Evolutionary conservation across 2,797 vertebrate species (phyloP), one percentile per base, ranked within the genome.

Genomic region (Smutsia gigantea): DNA sequence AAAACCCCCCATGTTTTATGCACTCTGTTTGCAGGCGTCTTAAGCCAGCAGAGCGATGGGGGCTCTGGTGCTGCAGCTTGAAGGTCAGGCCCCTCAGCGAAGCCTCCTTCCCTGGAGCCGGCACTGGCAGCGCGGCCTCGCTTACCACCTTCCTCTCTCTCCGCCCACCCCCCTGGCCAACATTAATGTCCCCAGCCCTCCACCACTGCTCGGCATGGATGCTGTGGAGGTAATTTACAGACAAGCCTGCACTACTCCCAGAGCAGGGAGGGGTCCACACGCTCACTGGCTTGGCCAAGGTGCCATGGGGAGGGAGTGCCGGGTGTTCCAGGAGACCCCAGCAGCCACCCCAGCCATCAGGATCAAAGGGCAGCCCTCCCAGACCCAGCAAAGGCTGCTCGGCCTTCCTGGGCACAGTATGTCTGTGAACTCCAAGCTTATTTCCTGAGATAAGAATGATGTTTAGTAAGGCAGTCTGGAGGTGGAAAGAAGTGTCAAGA

Each of bases 361-460:
- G 78, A 46, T 66, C n/a, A 53, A 42, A 64, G 2, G 81, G 42
- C 29, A 57, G 42, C 68, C 68, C n/a, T 83, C 68, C 75, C 37
- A 14, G 75, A 78, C 14, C 18, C 34, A 69, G 17, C 13, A 14
- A 84, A 53, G 13, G 13, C 64, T 9, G 1, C 10, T 59, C 71
- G 61, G 29, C 61, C 61, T 12, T 61, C 21, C 71, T 51, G 17
- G 63, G 7, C 39, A 59, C 4, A 1, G 2, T 57, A 46, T 21
- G 72, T 95, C 87, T 95, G 51, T 12, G 69, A 74, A 78, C 57
- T 83, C 79, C 96, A 84, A 37, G 61, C 39, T 87, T 90, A 51
- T 88, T 96, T 96, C 93, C 93, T 91, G 81, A 96, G 95, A 97
- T 94, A 95, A 96, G 69, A 93, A 63, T 27, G 59, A 27, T 89